Conservation (phyloP, 1,140 invertebrate genomes). For the Drosophila sturtevanti region DNA sequence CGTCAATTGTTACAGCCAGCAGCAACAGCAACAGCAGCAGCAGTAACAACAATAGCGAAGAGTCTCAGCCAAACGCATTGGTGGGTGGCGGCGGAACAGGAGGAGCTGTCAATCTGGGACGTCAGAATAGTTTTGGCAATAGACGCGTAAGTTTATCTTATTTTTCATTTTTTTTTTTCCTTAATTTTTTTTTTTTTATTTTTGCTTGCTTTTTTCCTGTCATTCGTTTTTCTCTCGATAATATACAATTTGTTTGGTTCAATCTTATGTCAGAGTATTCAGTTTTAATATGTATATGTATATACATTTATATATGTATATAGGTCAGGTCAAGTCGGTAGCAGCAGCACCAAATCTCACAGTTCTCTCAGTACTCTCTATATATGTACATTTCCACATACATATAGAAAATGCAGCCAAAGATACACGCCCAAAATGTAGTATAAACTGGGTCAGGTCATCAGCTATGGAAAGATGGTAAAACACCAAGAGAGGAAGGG, state of each 20-base stretch:
- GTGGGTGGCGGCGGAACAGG: conserved; percentile 13
- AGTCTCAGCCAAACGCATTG: conserved; percentile 38
- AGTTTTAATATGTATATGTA: background rate
- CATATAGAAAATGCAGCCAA: conserved; percentile 65
- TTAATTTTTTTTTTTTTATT: background rate
- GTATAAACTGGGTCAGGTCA: conserved; percentile 73
- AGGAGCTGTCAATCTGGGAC: conserved; percentile 61
- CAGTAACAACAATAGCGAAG: conserved; percentile 68
- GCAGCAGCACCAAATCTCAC: conserved; percentile 20
- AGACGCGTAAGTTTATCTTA: conserved; percentile 68
- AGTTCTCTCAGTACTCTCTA: conserved; percentile 10
- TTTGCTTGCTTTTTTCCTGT: background rate
- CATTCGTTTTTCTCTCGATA: background rate
- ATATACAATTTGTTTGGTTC: conserved; percentile 1
- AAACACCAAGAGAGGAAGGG: too few species aligned
- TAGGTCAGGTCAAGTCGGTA: conserved; percentile 62
- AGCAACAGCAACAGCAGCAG: conserved; percentile 46
- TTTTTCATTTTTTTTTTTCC: background rate
- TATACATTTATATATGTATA: conserved; percentile 30
- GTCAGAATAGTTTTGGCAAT: conserved; percentile 81
- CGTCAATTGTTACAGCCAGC: conserved; percentile 23
- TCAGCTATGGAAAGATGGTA: background rate
- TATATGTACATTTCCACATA: conserved; percentile 65
- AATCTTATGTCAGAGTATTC: conserved; percentile 9
- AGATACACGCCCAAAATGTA: conserved; percentile 75